A percentile compares a stretch with the other conserved stretches of the same genome.
These are phyloP conservation scores for Lasiurus borealis DNA, from an alignment of 2,113 vertebrate species.

Conservation along the genomic window DNA sequence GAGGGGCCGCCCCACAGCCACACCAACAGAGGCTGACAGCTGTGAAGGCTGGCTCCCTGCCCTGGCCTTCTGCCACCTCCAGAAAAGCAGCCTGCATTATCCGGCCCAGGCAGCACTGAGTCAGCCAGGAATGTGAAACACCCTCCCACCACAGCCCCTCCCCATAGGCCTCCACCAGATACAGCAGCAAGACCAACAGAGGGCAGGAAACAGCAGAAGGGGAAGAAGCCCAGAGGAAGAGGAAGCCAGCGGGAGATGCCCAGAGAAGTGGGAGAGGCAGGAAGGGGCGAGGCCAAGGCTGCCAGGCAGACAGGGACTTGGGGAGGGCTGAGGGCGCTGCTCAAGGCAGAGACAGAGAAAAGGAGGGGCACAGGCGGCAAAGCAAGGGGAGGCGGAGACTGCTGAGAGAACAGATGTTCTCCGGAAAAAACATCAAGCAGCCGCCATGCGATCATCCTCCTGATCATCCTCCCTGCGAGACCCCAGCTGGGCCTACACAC, in stretches of 20 bases:
- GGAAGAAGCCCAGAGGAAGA: not conserved
- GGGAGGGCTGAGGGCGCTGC: no score
- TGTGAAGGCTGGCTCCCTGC: not conserved
- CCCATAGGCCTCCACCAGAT: not conserved
- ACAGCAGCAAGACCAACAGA: not conserved
- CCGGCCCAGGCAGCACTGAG: not conserved
- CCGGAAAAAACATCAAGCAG: not conserved
- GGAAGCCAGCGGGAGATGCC: not conserved
- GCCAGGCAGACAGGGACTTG: not conserved
- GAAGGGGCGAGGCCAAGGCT: not conserved
- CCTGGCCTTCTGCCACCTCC: not conserved
- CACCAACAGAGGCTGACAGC: not conserved
- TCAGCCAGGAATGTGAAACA: not conserved
- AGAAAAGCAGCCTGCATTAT: not conserved
- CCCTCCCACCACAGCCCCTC: no score
- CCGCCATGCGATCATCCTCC: fast-evolving
- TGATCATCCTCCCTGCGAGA: fast-evolving
- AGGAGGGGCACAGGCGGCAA: not conserved
- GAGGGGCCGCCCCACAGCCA: not conserved
- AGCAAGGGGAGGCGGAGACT: not conserved
- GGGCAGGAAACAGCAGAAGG: not conserved
- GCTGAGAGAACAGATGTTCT: not conserved
- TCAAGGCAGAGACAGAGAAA: not conserved
- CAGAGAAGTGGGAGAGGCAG: not conserved
- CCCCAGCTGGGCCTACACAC: no score